These are phyloP conservation scores for Scleropages formosus DNA, from an alignment of 2,797 vertebrate genomes.

Conservation along the genomic window DNA sequence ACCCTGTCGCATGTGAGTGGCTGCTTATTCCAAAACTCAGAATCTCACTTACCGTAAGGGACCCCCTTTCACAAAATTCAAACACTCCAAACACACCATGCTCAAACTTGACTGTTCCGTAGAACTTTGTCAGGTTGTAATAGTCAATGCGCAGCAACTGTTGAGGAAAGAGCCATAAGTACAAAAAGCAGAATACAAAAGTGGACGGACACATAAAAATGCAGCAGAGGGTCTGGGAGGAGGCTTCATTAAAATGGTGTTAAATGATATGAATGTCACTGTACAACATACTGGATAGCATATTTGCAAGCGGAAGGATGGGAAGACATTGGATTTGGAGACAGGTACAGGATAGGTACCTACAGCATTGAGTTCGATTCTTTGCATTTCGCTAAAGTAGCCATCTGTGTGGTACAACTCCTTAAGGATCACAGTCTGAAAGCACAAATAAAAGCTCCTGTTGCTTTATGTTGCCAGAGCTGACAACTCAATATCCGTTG, in stretches of 20 bases:
- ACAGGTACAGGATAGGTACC: conserved; percentile 2
- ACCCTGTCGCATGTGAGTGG: not conserved
- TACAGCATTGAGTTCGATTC: conserved; percentile 88
- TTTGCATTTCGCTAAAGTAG: conserved; percentile 85
- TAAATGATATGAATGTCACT: too few species aligned
- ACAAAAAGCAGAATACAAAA: not conserved
- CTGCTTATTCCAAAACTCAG: not conserved
- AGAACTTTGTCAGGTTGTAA: conserved; percentile 96
- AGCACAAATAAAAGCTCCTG: conserved; percentile 16
- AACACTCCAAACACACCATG: conserved; percentile 84
- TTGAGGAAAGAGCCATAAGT: not conserved
- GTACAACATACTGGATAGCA: not conserved
- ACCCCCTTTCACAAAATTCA: conserved; percentile 91
- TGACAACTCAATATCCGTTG: too few species aligned
- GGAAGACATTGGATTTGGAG: not conserved
- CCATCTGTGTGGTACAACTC: conserved; percentile 84
- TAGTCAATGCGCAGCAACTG: conserved; percentile 93
- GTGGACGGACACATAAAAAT: not conserved
- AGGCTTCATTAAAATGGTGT: not conserved
- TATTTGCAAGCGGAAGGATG: not conserved
- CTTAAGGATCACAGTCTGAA: conserved; percentile 88
- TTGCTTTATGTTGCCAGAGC: too few species aligned
- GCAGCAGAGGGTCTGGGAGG: not conserved
- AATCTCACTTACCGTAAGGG: conserved; percentile 75
- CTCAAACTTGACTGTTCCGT: conserved; percentile 89